These are phyloP conservation scores for Heterodera schachtii DNA, from an alignment of 1,140 invertebrate genomes.

Conservation along the genomic window DNA sequence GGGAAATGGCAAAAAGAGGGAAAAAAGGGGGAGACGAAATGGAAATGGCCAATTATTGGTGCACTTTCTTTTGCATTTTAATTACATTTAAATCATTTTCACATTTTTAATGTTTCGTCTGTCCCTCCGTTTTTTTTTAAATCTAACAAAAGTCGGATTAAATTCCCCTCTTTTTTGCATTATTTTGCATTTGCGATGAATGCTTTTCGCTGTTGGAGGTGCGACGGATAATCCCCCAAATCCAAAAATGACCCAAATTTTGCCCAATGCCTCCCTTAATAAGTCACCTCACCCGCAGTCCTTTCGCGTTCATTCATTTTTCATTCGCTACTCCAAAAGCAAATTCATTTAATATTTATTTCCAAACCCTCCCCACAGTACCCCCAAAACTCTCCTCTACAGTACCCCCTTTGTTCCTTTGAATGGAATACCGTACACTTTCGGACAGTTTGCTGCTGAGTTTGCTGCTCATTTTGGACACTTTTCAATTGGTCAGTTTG, in stretches of 20 bases:
- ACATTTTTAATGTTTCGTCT: background rate
- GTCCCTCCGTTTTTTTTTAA: background rate
- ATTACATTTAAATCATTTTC: background rate
- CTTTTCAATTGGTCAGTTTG: background rate
- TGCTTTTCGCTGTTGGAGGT: background rate
- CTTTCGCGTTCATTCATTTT: background rate
- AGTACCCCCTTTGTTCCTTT: no score
- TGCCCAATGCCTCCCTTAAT: background rate
- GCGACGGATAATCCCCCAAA: background rate
- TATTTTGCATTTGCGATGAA: background rate
- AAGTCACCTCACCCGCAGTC: background rate
- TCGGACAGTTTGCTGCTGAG: background rate
- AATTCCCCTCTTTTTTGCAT: background rate
- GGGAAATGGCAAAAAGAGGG: background rate
- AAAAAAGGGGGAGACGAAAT: background rate
- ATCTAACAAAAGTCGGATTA: background rate
- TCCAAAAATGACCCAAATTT: background rate
- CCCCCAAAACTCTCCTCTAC: background rate
- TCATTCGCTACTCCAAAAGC: background rate
- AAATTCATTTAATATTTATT: background rate
- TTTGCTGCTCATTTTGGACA: background rate
- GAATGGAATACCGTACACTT: background rate
- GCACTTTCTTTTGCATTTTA: background rate
- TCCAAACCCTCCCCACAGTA: background rate
- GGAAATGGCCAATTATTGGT: background rate